A percentile compares a stretch with the other conserved stretches of the same genome.
phyloP scores from a whole-genome alignment of 2,888 invertebrate genomes.

The Protonemura montana region DNA sequence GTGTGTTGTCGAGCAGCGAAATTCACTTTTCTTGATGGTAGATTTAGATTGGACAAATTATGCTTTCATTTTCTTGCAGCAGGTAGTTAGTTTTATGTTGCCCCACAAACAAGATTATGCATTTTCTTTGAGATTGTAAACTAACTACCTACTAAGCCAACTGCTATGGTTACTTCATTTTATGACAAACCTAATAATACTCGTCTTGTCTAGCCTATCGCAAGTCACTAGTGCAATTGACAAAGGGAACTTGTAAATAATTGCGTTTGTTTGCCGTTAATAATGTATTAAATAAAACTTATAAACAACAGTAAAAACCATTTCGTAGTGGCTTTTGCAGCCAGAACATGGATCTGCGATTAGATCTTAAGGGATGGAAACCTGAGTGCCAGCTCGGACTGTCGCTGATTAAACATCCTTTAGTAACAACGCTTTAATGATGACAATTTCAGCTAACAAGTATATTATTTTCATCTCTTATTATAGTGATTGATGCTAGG shows the following conservation, averaged over 20 bases:
- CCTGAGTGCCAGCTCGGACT: background rate
- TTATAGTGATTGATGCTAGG: conserved; percentile 41
- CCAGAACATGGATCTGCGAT: too few relatives aligned
- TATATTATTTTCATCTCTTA: conserved; percentile 33
- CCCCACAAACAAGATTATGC: background rate
- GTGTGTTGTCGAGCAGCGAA: background rate
- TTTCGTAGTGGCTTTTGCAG: too few relatives aligned
- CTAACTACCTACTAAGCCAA: too few relatives aligned
- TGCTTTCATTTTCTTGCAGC: background rate
- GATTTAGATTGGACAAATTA: background rate
- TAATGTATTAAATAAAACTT: too few relatives aligned
- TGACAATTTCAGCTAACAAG: conserved; percentile 29
- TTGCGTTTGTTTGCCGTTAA: too few relatives aligned
- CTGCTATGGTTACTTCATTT: background rate
- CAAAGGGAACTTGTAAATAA: too few relatives aligned
- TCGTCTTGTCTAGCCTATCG: background rate
- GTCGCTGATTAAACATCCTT: background rate
- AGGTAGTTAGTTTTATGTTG: background rate
- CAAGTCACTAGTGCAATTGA: too few relatives aligned
- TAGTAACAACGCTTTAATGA: background rate
- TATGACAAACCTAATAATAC: too few relatives aligned
- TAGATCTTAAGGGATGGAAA: background rate
- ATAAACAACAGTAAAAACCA: too few relatives aligned
- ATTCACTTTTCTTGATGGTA: background rate
- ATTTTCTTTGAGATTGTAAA: background rate